Base-by-base conservation (phyloP, 2,113 vertebrate species). In the Mugil cephalus region DNA sequence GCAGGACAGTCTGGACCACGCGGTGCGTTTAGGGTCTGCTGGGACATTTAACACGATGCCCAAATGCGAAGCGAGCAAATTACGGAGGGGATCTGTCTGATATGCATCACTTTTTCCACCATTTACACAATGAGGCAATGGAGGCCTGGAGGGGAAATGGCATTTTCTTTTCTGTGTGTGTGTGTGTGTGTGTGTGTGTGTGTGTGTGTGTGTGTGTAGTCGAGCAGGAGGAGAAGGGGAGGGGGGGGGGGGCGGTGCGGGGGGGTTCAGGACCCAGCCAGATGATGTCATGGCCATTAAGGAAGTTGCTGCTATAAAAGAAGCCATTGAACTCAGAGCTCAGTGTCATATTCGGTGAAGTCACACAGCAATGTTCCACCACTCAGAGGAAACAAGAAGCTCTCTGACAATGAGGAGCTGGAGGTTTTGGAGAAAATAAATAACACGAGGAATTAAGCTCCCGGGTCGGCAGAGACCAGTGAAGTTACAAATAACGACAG, bases 241-340 rank as follows among this genome's bases (percentile, higher is more conserved):
- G n/a, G n/a, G n/a, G n/a, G n/a, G n/a, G n/a, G n/a, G n/a, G n/a
- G n/a, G n/a, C n/a, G n/a, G n/a, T n/a, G n/a, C n/a, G 38, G 48
- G 60, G 62, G 79, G 47, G 59, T 64, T 67, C 62, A 74, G 70
- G 73, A 55, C 40, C 58, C 54, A 67, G 87, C 87, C 82, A 89
- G 84, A 93, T 93, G 92, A 93, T 82, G 89, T 94, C 89, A 93
- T 90, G 78, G 74, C 63, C 82, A 83, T 92, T 75, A 90, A 87
- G 89, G 82, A 87, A 88, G 71, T 82, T 90, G 76, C 74, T 82
- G 82, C 71, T 45, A 89, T 92, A 91, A 94, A 92, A 87, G 89
- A 88, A 72, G 52, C 82, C 80, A 89, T 86, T 93, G 88, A 93
- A 79, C 45, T 39, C 42, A 55, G 46, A 83, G 73, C 48, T 77